A percentile compares a stretch with the other conserved stretches of the same genome.
Evolutionary conservation across 2,888 invertebrate species (phyloP).

Genomic region (Philhelius pedissequus): DNA sequence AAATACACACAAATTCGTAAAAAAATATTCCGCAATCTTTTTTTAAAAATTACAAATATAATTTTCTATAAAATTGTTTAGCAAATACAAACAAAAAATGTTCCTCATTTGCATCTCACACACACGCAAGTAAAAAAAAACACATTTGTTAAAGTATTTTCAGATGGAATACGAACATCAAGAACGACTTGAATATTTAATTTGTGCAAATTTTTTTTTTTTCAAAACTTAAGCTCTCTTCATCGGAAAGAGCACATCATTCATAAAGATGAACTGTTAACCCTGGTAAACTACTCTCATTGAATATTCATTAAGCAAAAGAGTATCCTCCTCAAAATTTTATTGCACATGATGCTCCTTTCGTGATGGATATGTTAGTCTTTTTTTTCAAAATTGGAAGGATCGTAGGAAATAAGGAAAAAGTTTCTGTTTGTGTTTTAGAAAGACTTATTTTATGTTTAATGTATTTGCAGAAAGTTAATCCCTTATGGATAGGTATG

Average conservation of each 20-base stretch:
- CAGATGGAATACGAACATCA: neutral
- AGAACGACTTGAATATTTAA: slow-evolving; percentile 12
- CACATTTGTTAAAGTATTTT: neutral
- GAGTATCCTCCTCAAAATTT: neutral
- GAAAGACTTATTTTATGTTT: neutral
- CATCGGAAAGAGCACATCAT: neutral
- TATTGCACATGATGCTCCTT: slow-evolving; percentile 23
- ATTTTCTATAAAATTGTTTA: too few relatives aligned
- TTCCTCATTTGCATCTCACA: too few relatives aligned
- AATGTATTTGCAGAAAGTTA: neutral
- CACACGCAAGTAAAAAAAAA: too few relatives aligned
- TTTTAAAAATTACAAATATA: too few relatives aligned
- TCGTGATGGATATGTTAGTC: slow-evolving; percentile 7
- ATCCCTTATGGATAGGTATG: neutral
- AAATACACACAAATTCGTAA: too few relatives aligned
- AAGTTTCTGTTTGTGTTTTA: neutral
- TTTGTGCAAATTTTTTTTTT: neutral
- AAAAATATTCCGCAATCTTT: too few relatives aligned
- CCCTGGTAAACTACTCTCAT: neutral
- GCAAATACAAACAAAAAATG: too few relatives aligned
- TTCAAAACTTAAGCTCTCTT: neutral
- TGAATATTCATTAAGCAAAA: slow-evolving; percentile 23
- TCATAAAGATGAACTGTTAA: slow-evolving; percentile 3
- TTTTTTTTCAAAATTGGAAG: neutral
- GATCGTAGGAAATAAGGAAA: neutral